Evolutionary conservation across 2,113 vertebrate species (phyloP).

Genomic region (Rhegmatorhina hoffmannsi): DNA sequence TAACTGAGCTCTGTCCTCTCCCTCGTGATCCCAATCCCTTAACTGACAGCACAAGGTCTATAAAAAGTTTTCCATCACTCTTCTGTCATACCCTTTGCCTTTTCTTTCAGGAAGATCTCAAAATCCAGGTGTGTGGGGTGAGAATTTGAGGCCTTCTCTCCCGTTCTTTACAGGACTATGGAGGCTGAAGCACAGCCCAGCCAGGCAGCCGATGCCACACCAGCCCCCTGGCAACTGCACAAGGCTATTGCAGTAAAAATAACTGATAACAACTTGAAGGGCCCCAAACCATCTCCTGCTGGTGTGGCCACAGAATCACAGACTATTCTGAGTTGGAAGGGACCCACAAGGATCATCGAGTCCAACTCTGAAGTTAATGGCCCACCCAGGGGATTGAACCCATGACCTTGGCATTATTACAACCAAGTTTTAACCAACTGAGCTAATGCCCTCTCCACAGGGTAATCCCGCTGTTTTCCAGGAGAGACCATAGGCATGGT

Average conservation of each 20-base stretch:
- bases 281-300: not conserved
- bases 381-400: too few relatives aligned
- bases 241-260: not conserved
- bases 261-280: not conserved
- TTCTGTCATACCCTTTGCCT: not conserved
- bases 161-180: not conserved
- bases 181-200: not conserved
- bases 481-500: not conserved
- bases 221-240: not conserved
- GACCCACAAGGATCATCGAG: too few relatives aligned
- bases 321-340: too few relatives aligned
- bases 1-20: not conserved
- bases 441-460: not conserved
- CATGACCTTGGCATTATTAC: too few relatives aligned
- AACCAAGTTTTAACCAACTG: too few relatives aligned
- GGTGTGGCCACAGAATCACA: too few relatives aligned
- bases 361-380: too few relatives aligned
- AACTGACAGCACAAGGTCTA: not conserved
- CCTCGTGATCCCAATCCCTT: not conserved
- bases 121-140: accelerated
- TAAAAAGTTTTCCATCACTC: not conserved
- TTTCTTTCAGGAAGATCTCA: not conserved
- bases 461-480: not conserved
- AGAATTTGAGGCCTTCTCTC: not conserved
- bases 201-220: too few relatives aligned